Base-by-base conservation (phyloP, 2,888 invertebrate genomes). In the Dolichomitus sp. region DNA sequence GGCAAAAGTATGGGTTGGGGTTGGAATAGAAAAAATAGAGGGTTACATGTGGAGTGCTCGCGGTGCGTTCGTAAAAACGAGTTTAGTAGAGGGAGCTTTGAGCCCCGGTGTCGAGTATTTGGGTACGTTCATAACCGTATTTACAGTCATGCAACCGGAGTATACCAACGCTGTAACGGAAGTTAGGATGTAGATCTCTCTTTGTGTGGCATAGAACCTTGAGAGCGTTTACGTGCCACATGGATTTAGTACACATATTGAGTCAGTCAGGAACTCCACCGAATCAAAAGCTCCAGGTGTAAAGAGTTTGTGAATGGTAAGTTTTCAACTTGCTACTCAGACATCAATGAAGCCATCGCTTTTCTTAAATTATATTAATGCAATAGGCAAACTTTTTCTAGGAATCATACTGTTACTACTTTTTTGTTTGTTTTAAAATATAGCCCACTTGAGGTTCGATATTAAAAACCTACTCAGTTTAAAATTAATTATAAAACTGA, bases 11-110 rank as follows among this genome's bases (percentile, higher is more conserved):
- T 57, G 70, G 70, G 57, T 72, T 65, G 57, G 17, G 42, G 30
- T 9, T 17, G 11, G 54, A 57, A 72, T 2, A 14, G 40, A 2
- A 54, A 27, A 17, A 45, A 72, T n/a, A 30, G 6, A 30, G 40
- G 11, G 33, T 19, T 27, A 4, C 48, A 72, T 11, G 48, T 27
- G 30, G 45, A 17, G 42, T 40, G 48, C 45, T 54, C 74, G 65
- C 40, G 63, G 61, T 70, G 65, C 59, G 78, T 59, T 70, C 72
- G 70, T 76, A 37, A 74, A 78, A 74, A 74, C 50, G 45, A 42
- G 68, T 23, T 57, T 61, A 68, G 66, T 42, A 45, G 74, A 75
- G 66, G 59, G 72, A 78, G 65, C 70, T 78, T 81, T 59, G 73
- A 52, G 68, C 59, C 45, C 74, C 40, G 23, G 57, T 30, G 59